phyloP scores from a whole-genome alignment of 2,888 invertebrate genomes.

The Caenorhabditis wallacei region DNA sequence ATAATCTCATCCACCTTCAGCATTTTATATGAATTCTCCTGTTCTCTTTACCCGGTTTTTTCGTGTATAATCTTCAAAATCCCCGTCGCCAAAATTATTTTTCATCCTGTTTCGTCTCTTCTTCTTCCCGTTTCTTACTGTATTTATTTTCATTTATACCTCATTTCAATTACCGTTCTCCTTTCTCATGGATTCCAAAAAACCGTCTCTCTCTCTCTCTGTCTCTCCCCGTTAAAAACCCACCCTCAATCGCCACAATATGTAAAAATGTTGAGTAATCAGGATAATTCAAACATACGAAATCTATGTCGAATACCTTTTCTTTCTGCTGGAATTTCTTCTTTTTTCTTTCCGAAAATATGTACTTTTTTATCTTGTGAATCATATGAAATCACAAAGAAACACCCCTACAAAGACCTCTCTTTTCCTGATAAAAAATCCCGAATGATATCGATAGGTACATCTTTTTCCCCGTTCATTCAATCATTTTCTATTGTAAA shows the following conservation, averaged over 20 bases:
- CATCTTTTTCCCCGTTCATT: conserved; percentile 24
- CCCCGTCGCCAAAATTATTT: neutral
- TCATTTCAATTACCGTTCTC: conserved; percentile 24
- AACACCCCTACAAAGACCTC: conserved; percentile 31
- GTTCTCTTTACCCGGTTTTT: conserved; percentile 11
- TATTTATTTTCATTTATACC: conserved; percentile 42
- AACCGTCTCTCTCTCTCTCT: no score
- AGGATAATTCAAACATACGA: conserved; percentile 18
- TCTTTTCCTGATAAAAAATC: neutral
- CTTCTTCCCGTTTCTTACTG: conserved; percentile 5
- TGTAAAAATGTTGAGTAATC: conserved; percentile 63
- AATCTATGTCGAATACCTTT: conserved; percentile 41
- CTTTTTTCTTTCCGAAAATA: conserved; percentile 17
- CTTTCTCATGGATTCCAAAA: conserved; percentile 40
- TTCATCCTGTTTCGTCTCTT: neutral
- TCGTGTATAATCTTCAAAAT: conserved; percentile 26
- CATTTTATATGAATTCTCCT: conserved; percentile 42
- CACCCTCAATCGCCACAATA: conserved; percentile 39
- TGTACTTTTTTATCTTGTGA: conserved; percentile 30
- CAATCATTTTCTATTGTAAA: neutral
- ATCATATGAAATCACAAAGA: conserved; percentile 8
- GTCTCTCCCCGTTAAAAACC: neutral
- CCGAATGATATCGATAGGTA: conserved; percentile 62
- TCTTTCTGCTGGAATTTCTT: conserved; percentile 9
- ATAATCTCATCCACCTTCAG: conserved; percentile 48